Base-by-base conservation (phyloP, 2,888 invertebrate species). In the Empis livida region DNA sequence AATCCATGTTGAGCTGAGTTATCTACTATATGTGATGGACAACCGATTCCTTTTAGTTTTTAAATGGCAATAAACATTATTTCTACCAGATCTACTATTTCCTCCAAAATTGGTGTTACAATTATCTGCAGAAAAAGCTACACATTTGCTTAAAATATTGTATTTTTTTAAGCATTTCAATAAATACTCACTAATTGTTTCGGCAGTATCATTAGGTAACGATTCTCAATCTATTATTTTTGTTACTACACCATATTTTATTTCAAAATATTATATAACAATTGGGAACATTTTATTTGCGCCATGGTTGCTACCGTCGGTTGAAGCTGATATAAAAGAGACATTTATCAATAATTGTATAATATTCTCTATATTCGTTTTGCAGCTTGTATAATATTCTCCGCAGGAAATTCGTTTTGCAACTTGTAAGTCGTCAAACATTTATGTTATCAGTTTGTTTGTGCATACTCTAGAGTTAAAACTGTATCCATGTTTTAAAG, bases 41-140 rank as follows among this genome's bases (percentile, higher is more conserved):
- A 40, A 11, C 40, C 40, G n/a, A 40, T 20, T 3, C n/a, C 42
- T 27, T n/a, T 11, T 15, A 15, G 14, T 10, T 42, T 42, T 42
- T 23, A 51, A 17, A 39, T 45, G 10, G 15, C 43, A 15, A 38
- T 46, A 49, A 8, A 53, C 47, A 45, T 55, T 55, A 14, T 46
- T 37, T 14, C 42, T 3, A 13, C 53, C 51, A 39, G 41, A 31
- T 9, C 53, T 46, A 14, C 49, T 10, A 30, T 47, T 35, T 4
- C 52, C 52, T n/a, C 54, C 54, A 42, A 55, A 55, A 41, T 55
- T 56, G 10, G 49, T 52, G 14, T 50, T 50, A 27, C 43, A 45
- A 42, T 50, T 50, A 20, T 50, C 50, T 5, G 35, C 48, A 5
- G 37, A 40, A 42, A 43, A 50, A 13, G 47, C 47, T 10, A 45